Evolutionary conservation across 2,797 vertebrate species (phyloP), one percentile per base, ranked within the genome.

Genomic region (Neostethus bicornis): DNA sequence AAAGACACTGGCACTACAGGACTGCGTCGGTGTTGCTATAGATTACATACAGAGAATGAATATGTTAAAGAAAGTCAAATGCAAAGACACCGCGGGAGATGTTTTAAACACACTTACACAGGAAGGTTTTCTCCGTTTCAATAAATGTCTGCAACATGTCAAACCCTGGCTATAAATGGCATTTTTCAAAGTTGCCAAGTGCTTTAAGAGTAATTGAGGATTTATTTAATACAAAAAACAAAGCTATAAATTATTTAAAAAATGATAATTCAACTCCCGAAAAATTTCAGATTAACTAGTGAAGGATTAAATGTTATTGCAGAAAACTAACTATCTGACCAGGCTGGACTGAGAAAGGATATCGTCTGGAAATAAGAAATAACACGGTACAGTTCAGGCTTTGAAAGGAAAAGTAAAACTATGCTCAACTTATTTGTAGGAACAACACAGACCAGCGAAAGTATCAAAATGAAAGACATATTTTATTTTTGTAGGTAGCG

Each of bases 21-120:
- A 47, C 64, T 54, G 44, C 1, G 17, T n/a, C 35, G 19, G 53
- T 43, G 25, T 59, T 66, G 65, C 28, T 74, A 44, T 51, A 57
- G 23, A 24, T 34, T 57, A 31, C 39, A 68, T 37, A 51, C 45
- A 34, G 39, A 55, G 38, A 58, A 51, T 41, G 38, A 80, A 64
- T 17, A 58, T 6, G 3, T 51, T 48, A 14, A 57, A 41, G 34
- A 7, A 32, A 35, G 51, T 73, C 55, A 34, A 75, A 64, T 47
- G 56, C 61, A 45, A 76, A 51, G 41, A 48, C 54, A 32, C 45
- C 38, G 34, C 53, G 45, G 20, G 64, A 45, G 47, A 53, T 28
- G 25, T 51, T 61, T 69, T 19, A 76, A 38, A 66, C 58, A 65
- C 42, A 23, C 44, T 42, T 43, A 16, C 63, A 49, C 38, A 38